These are phyloP conservation scores for Nesogale talazaci DNA, from an alignment of 2,113 vertebrate species.

Conservation along the genomic window DNA sequence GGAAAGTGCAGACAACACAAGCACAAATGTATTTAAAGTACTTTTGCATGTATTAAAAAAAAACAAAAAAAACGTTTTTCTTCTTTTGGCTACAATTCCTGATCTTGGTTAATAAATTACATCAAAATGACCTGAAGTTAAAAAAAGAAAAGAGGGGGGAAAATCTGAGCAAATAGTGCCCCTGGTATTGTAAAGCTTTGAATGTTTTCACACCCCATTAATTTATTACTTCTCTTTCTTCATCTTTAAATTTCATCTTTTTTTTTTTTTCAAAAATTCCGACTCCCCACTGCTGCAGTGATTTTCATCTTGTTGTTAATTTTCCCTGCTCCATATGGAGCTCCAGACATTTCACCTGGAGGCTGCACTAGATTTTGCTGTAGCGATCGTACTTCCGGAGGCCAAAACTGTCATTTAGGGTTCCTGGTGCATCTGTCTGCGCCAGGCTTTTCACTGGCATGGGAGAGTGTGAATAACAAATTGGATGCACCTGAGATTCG, in stretches of 20 bases:
- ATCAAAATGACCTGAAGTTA: constrained; percentile 93
- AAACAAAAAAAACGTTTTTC: constrained; percentile 73
- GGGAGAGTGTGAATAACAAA: constrained; percentile 90
- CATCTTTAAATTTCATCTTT: constrained; percentile 95
- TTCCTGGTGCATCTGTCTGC: constrained; percentile 96
- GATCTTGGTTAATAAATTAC: constrained; percentile 93
- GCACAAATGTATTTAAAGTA: constrained; percentile 72
- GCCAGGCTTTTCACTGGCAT: constrained; percentile 90
- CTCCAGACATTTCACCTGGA: constrained; percentile 99
- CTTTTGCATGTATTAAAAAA: constrained; percentile 68
- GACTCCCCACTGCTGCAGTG: constrained; percentile 96
- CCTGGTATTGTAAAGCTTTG: constrained; percentile 98
- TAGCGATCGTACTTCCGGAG: constrained; percentile 96
- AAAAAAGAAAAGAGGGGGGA: constrained; percentile 74
- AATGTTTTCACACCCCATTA: constrained; percentile 98
- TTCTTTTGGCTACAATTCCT: constrained; percentile 83
- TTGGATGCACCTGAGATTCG: constrained; percentile 90
- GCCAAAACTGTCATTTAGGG: constrained; percentile 99
- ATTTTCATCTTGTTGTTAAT: constrained; percentile 99
- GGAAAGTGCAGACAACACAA: constrained; percentile 29
- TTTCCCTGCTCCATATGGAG: constrained; percentile 99
- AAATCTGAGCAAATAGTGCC: constrained; percentile 98
- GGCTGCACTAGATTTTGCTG: constrained; percentile 97
- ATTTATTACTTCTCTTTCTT: constrained; percentile 98
- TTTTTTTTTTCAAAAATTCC: constrained; percentile 88